Percentiles rank a stretch among this genome's conserved stretches.
Conservation (phyloP, 2,888 invertebrate species). For the Mesoligia furuncula region DNA sequence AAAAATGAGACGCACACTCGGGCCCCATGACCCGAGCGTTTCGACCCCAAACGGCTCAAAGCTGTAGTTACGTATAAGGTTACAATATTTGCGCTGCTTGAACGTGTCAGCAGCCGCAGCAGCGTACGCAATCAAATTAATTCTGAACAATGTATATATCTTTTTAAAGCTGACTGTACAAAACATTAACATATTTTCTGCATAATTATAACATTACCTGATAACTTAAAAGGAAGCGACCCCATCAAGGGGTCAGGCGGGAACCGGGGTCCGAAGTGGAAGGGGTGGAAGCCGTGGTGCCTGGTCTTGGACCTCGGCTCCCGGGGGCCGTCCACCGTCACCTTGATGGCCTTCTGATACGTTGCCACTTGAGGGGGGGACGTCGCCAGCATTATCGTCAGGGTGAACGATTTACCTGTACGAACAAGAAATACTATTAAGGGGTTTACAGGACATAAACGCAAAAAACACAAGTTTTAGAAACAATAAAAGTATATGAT, state of each 20-base stretch:
- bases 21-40: too few species aligned
- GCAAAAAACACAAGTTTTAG: too few species aligned
- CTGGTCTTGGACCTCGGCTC: slow-evolving; percentile 98
- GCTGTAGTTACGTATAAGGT: too few species aligned
- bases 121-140: background rate
- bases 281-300: slow-evolving; percentile 96
- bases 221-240: slow-evolving; percentile 95
- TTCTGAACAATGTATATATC: background rate
- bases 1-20: too few species aligned
- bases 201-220: slow-evolving; percentile 91
- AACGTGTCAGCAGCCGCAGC: too few species aligned
- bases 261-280: slow-evolving; percentile 96
- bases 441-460: too few species aligned
- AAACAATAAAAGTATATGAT: too few species aligned
- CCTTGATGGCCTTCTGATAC: slow-evolving; percentile 99
- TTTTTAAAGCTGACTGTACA: background rate
- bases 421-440: slow-evolving; percentile 28
- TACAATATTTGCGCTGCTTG: too few species aligned
- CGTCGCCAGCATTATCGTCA: slow-evolving; percentile 98
- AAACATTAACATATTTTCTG: background rate
- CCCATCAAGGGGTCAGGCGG: slow-evolving; percentile 95
- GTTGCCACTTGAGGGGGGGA: slow-evolving; percentile 98
- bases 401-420: slow-evolving; percentile 98
- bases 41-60: too few species aligned
- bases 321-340: slow-evolving; percentile 99